A percentile compares a stretch with the other conserved stretches of the same genome.
Conservation (phyloP, 2,888 invertebrate genomes). For the Dichetophora obliterata region DNA sequence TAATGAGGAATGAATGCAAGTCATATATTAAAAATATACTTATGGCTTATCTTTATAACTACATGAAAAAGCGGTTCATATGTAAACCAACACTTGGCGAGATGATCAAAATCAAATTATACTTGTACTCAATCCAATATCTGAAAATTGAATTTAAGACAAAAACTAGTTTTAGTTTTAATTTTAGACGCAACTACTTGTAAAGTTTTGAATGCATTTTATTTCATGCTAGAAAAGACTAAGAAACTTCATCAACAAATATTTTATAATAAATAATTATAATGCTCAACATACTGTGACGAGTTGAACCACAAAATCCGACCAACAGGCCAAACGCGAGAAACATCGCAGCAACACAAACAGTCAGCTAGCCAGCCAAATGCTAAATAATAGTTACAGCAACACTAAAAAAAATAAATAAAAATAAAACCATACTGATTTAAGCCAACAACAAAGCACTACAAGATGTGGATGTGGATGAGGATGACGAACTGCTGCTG, state of each 20-base stretch:
- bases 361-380: conserved; percentile 6
- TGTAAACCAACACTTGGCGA: background rate
- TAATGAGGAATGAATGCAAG: too few species aligned
- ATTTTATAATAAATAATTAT: conserved; percentile 36
- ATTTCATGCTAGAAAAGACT: conserved; percentile 28
- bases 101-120: conserved; percentile 15
- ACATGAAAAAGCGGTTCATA: too few species aligned
- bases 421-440: too few species aligned
- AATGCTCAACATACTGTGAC: conserved; percentile 35
- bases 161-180: conserved; percentile 3
- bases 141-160: conserved; percentile 14
- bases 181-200: background rate
- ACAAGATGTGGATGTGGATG: background rate
- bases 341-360: background rate
- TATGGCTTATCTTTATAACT: too few species aligned
- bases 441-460: background rate
- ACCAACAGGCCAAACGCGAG: conserved; percentile 13
- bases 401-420: conserved; percentile 1
- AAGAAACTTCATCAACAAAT: conserved; percentile 27
- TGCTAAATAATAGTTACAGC: conserved; percentile 13
- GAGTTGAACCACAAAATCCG: conserved; percentile 26
- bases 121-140: background rate
- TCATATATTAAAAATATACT: too few species aligned
- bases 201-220: conserved; percentile 23
- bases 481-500: conserved; percentile 4